These are phyloP conservation scores for Mya arenaria DNA, from an alignment of 1,140 invertebrate genomes.

Conservation along the genomic window DNA sequence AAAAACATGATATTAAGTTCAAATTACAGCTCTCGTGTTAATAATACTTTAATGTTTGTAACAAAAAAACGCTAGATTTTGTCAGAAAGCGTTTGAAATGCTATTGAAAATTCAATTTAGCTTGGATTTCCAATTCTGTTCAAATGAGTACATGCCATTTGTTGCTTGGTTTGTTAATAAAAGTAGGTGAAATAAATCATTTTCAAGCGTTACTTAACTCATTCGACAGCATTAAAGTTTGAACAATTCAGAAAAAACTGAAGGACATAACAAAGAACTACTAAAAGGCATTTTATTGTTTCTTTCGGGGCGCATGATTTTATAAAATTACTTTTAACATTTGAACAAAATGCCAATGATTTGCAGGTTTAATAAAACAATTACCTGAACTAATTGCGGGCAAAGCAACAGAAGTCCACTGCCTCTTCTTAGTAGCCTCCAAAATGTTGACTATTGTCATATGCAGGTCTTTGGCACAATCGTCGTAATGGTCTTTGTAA, in stretches of 20 bases:
- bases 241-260: background rate
- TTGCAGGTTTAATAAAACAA: background rate
- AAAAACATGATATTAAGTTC: background rate
- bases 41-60: too few relatives aligned
- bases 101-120: background rate
- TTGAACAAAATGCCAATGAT: background rate
- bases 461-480: constrained; percentile 25
- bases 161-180: too few relatives aligned
- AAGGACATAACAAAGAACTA: background rate
- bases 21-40: background rate
- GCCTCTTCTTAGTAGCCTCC: background rate
- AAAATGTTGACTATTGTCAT: constrained; percentile 49
- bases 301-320: background rate
- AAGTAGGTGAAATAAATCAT: too few relatives aligned
- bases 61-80: too few relatives aligned
- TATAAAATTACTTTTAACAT: background rate
- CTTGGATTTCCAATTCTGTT: too few relatives aligned
- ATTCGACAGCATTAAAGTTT: background rate
- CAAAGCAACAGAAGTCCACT: constrained; percentile 34
- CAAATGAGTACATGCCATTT: too few relatives aligned
- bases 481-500: constrained; percentile 9
- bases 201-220: background rate
- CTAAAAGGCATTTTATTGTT: background rate
- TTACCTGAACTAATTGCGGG: constrained; percentile 60
- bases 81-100: background rate